phyloP scores from a whole-genome alignment of 92 coral and sea anemone genomes.

The Virgularia gustaviana region DNA sequence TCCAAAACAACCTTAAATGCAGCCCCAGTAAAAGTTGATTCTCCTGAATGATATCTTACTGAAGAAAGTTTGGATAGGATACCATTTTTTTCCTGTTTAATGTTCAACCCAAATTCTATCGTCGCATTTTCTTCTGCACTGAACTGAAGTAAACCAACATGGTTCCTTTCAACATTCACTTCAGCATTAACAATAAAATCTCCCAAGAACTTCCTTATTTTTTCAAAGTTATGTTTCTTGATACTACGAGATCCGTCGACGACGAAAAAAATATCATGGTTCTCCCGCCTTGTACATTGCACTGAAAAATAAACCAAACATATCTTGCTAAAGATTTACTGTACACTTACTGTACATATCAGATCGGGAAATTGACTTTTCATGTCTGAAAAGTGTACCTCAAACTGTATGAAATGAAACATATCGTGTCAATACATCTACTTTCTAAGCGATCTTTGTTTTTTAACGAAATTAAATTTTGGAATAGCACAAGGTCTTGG shows the following conservation, averaged over 20 bases:
- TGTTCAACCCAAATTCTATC: not conserved
- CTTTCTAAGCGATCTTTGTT: too few species aligned
- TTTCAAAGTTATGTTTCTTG: not conserved
- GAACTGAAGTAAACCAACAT: conserved; percentile 20
- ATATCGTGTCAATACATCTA: too few species aligned
- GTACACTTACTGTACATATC: too few species aligned
- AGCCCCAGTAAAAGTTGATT: not conserved
- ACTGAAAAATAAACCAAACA: too few species aligned
- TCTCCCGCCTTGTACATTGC: not conserved
- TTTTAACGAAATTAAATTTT: too few species aligned
- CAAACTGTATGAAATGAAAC: too few species aligned
- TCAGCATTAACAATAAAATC: not conserved
- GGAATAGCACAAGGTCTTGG: too few species aligned
- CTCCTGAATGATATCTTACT: conserved; percentile 1
- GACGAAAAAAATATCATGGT: conserved; percentile 11
- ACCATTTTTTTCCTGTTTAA: conserved; percentile 7
- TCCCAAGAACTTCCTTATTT: not conserved
- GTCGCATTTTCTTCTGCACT: not conserved
- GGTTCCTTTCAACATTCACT: not conserved
- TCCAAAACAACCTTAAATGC: conserved; percentile 9
- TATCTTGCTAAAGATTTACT: too few species aligned
- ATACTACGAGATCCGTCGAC: conserved; percentile 19
- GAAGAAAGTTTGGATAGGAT: not conserved
- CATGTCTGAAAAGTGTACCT: too few species aligned
- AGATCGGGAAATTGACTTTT: too few species aligned